Base-by-base conservation (phyloP, 2,797 vertebrate genomes). In the Gallirallus australis region DNA sequence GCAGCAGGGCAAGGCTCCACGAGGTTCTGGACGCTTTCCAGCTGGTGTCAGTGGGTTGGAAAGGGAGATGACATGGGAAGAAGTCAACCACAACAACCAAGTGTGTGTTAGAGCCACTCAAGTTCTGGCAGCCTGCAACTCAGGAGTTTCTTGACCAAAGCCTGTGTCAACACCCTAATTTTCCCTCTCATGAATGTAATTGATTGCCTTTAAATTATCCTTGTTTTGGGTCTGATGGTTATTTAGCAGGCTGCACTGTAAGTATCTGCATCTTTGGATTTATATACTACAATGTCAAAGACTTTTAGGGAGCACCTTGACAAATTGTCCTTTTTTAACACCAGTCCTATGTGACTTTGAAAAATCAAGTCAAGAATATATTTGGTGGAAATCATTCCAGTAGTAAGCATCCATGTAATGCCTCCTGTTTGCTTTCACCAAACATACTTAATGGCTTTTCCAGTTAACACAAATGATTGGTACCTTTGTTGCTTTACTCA, bases 1-100 rank as follows among this genome's bases (percentile, higher is more conserved):
- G 82, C 50, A 47, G 24, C 13, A 68, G 42, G 56, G 40, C 54
- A 79, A 82, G 39, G 12, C 27, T 93, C 63, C 93, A 93, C 66
- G 50, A 95, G 33, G 18, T 60, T 30, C 59, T 81, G 77, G 18
- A 65, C 24, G 18, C 2, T 65, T 88, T 88, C 73, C 80, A 57
- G 23, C 4, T 13, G 40, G 6, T 54, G 18, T 21, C 6, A 4
- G 42, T 28, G 45, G 59, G 12, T 66, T 1, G 1, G 13, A 1
- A 3, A 79, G 21, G 15, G 14, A 19, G 10, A 33, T 10, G 5
- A 25, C 28, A 65, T 7, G 16, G 56, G 61, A 78, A 85, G 42
- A 68, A 65, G 50, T 47, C 40, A 87, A 35, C 15, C 35, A 45
- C 1, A 0, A 61, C 37, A 72, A 65, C 4, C 15, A 42, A 82